A percentile compares a stretch with the other conserved stretches of the same genome.
Conservation (phyloP, 2,797 vertebrate genomes). For the Gymnocypris eckloni region DNA sequence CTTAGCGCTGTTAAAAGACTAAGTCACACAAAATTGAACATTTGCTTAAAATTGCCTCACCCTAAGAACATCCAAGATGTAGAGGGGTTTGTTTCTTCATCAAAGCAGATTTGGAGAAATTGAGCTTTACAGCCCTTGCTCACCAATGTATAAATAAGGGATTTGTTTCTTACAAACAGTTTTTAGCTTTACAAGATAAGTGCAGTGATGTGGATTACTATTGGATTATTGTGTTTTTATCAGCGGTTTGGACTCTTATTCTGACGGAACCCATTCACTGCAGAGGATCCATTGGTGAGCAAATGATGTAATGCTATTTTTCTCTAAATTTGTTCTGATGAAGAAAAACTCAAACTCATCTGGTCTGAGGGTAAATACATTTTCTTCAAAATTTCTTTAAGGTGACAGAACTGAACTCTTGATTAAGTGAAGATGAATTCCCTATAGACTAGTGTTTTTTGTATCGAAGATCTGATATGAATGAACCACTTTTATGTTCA, state of each 20-base stretch:
- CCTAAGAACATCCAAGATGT: background rate
- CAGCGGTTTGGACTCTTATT: background rate
- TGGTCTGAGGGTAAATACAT: too few species aligned
- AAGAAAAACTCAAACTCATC: background rate
- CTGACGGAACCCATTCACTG: background rate
- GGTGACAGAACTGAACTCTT: background rate
- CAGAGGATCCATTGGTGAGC: background rate
- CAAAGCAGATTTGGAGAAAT: background rate
- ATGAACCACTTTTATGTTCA: constrained; percentile 31
- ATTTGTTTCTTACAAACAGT: background rate
- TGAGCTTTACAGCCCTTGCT: background rate
- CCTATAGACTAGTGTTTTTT: background rate
- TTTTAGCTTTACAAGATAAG: background rate
- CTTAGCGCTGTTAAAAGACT: background rate
- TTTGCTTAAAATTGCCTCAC: background rate
- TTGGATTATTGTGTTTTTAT: background rate
- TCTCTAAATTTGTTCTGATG: too few species aligned
- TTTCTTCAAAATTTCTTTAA: background rate
- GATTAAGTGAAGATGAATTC: background rate
- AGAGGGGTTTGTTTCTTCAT: background rate
- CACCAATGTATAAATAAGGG: background rate
- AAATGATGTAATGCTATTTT: too few species aligned
- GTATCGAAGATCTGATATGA: background rate
- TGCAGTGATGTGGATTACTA: background rate
- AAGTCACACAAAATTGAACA: background rate